Conservation (phyloP, 2,888 invertebrate genomes). For the Conistra vaccinii region DNA sequence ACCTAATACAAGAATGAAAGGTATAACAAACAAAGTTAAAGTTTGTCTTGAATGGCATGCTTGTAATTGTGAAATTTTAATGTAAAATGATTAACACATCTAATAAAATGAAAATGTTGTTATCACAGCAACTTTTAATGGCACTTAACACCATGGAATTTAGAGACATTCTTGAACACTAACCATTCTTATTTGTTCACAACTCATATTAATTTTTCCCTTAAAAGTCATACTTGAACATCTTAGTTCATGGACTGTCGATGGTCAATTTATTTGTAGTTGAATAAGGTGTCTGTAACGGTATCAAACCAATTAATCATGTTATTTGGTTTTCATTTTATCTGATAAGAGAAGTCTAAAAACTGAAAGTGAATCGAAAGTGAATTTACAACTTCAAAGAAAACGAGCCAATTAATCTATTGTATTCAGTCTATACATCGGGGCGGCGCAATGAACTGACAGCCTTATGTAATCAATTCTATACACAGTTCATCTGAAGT, state of each 20-base stretch:
- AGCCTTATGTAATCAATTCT: slow-evolving; percentile 67
- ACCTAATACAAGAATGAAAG: slow-evolving; percentile 81
- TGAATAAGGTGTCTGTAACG: slow-evolving; percentile 14
- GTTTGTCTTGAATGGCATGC: slow-evolving; percentile 64
- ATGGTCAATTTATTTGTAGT: slow-evolving; percentile 16
- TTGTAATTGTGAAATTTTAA: slow-evolving; percentile 50
- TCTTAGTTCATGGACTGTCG: slow-evolving; percentile 10
- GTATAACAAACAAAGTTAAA: slow-evolving; percentile 73
- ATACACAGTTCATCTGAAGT: slow-evolving; percentile 47
- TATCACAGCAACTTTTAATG: slow-evolving; percentile 23
- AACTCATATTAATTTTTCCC: slow-evolving; percentile 30
- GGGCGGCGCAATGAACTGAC: slow-evolving; percentile 48
- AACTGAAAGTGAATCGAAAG: slow-evolving; percentile 74
- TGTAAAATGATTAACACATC: slow-evolving; percentile 49
- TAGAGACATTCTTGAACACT: slow-evolving; percentile 28
- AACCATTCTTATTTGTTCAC: slow-evolving; percentile 42
- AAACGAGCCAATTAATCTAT: slow-evolving; percentile 72
- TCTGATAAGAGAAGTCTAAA: slow-evolving; percentile 67
- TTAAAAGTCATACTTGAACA: neutral
- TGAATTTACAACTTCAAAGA: slow-evolving; percentile 72
- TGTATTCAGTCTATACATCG: slow-evolving; percentile 59
- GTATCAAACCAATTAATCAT: slow-evolving; percentile 69
- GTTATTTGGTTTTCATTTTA: slow-evolving; percentile 65
- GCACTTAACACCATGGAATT: slow-evolving; percentile 32
- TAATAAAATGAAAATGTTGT: slow-evolving; percentile 24